Base-by-base conservation (phyloP, 2,797 vertebrate species). In the Crax fasciolata region DNA sequence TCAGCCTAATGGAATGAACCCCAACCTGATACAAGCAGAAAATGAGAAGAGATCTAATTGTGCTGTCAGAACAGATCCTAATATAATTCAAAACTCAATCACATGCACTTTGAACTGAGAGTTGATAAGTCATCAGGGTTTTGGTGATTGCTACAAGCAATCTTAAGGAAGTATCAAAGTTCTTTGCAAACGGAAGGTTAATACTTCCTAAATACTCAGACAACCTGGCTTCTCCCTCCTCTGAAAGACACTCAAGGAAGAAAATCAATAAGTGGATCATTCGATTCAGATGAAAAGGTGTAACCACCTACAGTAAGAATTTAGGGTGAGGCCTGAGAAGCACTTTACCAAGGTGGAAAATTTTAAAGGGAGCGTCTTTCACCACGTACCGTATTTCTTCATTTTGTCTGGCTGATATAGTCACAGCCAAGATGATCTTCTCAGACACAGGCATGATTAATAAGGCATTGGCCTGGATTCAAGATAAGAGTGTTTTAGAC, bases 321-420 rank as follows among this genome's bases (percentile, higher is more conserved):
- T 89, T 76, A 85, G 90, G 96, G 96, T 89, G 95, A 83, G 95
- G 94, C 93, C 63, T 95, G 96, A 92, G 95, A 97, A 96, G 79
- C 71, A 82, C 21, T 71, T 90, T 28, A 46, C 32, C 20, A 11
- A 73, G 9, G 1, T 73, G 66, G 51, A 88, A 94, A 95, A 90
- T 94, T 91, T 59, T 48, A 23, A 87, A 95, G 80, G 87, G 67
- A 84, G 83, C 91, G 57, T 93, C 90, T 95, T 91, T 93, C 90
- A 76, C 82, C 91, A 91, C 8, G 0, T 91, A 76, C 54, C 92
- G 62, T 79, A 51, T 93, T 95, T 88, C 94, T 91, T 97, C 74
- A 95, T 93, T 90, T 87, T 90, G 83, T 88, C 85, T 57, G 48
- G 67, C 84, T 87, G 80, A 88, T 96, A 90, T 3, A 92, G 65